These are phyloP conservation scores for Sylvilagus bachmani DNA, from an alignment of 2,113 vertebrate species.

Conservation along the genomic window DNA sequence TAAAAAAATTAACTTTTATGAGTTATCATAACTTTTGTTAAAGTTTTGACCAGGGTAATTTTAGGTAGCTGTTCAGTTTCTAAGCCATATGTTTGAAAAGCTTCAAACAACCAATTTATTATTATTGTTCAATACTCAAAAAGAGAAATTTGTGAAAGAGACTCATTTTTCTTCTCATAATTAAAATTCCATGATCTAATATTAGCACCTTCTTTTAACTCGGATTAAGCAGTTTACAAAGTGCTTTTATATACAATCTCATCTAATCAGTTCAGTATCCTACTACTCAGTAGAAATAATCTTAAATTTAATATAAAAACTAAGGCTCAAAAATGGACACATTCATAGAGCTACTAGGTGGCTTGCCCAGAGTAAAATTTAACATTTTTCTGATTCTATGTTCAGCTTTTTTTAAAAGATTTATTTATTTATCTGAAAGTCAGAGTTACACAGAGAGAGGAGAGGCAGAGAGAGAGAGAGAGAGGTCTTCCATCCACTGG, in stretches of 20 bases:
- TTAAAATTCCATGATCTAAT: background rate
- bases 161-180: slow-evolving; percentile 36
- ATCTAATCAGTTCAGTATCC: background rate
- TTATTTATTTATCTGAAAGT: too few species aligned
- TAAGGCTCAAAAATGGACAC: background rate
- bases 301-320: slow-evolving; percentile 47
- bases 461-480: too few species aligned
- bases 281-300: background rate
- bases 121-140: background rate
- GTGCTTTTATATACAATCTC: slow-evolving; percentile 50
- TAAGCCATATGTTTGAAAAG: background rate
- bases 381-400: slow-evolving; percentile 8
- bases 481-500: too few species aligned
- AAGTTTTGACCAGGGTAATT: background rate
- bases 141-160: background rate
- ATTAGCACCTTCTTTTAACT: slow-evolving; percentile 34
- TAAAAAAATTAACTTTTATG: too few species aligned
- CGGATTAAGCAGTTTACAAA: background rate
- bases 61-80: background rate
- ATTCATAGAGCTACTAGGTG: background rate
- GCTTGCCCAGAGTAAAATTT: background rate
- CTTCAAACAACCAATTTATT: slow-evolving; percentile 19
- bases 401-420: background rate
- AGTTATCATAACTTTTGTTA: background rate
- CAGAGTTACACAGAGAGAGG: too few species aligned